Percentiles rank a stretch among this genome's conserved stretches.
Evolutionary conservation across 2,797 vertebrate species (phyloP).

Genomic region (Taeniopygia guttata): DNA sequence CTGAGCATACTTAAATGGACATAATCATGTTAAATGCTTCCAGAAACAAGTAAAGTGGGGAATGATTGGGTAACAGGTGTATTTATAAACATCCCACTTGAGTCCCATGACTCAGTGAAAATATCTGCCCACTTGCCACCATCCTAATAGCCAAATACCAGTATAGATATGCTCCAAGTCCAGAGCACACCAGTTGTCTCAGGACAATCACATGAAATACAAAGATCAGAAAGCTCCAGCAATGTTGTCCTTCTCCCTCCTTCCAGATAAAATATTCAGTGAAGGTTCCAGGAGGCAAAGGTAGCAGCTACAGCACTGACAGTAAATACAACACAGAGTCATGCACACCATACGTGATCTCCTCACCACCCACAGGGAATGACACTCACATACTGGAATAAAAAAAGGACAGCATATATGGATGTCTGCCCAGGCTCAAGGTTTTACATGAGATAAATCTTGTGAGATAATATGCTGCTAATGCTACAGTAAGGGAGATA

Average conservation of each 20-base stretch:
- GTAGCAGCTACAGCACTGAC: background rate
- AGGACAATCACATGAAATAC: background rate
- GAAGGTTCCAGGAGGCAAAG: background rate
- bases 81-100: background rate
- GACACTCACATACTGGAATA: background rate
- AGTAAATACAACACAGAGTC: background rate
- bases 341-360: accelerated
- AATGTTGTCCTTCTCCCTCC: background rate
- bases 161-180: background rate
- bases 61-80: background rate
- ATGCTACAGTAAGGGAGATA: background rate
- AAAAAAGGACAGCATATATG: background rate
- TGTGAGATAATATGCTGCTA: background rate
- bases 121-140: background rate
- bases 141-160: background rate
- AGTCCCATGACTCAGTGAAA: background rate
- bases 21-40: background rate
- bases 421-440: background rate
- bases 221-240: background rate
- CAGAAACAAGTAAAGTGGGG: background rate
- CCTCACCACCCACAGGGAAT: background rate
- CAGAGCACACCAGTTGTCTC: background rate
- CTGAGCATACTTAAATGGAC: background rate
- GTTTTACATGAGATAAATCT: background rate
- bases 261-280: background rate